Evolutionary conservation across 2,113 vertebrate genomes (phyloP), one percentile per base, ranked within the genome.

Genomic region (Sylvia atricapilla): DNA sequence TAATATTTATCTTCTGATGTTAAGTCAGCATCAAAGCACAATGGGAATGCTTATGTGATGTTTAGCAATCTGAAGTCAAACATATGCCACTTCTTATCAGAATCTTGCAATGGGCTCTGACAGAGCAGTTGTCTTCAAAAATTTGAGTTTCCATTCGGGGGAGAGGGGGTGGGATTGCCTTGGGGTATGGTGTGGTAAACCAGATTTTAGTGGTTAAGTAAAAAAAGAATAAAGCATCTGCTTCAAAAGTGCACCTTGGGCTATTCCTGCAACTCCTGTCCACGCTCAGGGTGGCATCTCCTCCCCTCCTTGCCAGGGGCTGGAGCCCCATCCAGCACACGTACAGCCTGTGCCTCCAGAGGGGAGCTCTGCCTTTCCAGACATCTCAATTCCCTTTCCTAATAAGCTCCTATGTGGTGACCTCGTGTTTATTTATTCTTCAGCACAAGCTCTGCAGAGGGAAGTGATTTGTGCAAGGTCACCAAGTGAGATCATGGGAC

Each of bases 1-100:
- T 93, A 93, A 94, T 89, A 84, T 93, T 95, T 90, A 49, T 96
- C 83, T 84, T 96, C 76, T 84, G 83, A 84, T 93, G 88, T 84
- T 89, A 92, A 95, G 52, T 58, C 49, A 87, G 73, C 80, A 73
- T 94, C 94, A 94, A 94, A 90, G 90, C 73, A 92, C 73, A 93
- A 53, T 75, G 63, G 70, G 72, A 93, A 90, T 64, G 55, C 75
- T 88, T 91, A 74, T 77, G 52, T 84, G 75, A 84, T 92, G 85
- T 84, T 95, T 72, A 90, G 94, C 88, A 78, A 94, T 90, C 53
- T 92, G 69, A 90, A 96, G 69, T 89, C 68, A 90, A 91, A 75
- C 24, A 49, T 72, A 53, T 55, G 44, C 75, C 39, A 56, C 28
- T 92, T 93, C 81, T 59, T 78, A 84, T 56, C 52, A 87, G 86